These are phyloP conservation scores for Thera britannica DNA, from an alignment of 2,888 invertebrate genomes.

Conservation along the genomic window DNA sequence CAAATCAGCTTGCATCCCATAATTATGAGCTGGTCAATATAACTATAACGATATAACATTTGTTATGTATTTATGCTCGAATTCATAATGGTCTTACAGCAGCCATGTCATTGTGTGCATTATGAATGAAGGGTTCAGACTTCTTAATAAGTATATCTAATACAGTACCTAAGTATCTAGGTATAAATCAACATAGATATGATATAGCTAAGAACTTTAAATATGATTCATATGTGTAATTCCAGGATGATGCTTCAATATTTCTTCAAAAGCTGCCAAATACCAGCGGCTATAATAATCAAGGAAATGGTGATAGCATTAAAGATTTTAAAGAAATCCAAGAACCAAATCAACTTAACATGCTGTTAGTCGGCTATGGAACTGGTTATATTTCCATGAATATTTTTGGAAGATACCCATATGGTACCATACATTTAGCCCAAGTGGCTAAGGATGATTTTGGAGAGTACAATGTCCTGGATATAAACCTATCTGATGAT, in stretches of 20 bases:
- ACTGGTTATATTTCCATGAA: slow-evolving; percentile 90
- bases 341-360: slow-evolving; percentile 87
- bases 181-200: too few species aligned
- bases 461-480: slow-evolving; percentile 85
- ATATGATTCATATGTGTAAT: slow-evolving; percentile 1
- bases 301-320: slow-evolving; percentile 81
- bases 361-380: slow-evolving; percentile 91
- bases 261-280: slow-evolving; percentile 85
- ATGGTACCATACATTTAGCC: slow-evolving; percentile 87
- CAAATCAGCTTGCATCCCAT: too few species aligned
- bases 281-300: slow-evolving; percentile 81
- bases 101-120: too few species aligned
- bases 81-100: too few species aligned
- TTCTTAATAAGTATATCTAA: too few species aligned
- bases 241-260: slow-evolving; percentile 79
- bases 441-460: slow-evolving; percentile 84
- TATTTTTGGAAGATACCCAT: slow-evolving; percentile 93
- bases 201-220: background rate
- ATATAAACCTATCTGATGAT: slow-evolving; percentile 89
- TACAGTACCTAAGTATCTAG: too few species aligned
- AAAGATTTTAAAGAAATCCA: slow-evolving; percentile 86
- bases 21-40: too few species aligned
- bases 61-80: too few species aligned
- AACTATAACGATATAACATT: too few species aligned
- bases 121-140: too few species aligned